Conservation (phyloP, 2,113 vertebrate species). For the Psilopsiagon aurifrons region DNA sequence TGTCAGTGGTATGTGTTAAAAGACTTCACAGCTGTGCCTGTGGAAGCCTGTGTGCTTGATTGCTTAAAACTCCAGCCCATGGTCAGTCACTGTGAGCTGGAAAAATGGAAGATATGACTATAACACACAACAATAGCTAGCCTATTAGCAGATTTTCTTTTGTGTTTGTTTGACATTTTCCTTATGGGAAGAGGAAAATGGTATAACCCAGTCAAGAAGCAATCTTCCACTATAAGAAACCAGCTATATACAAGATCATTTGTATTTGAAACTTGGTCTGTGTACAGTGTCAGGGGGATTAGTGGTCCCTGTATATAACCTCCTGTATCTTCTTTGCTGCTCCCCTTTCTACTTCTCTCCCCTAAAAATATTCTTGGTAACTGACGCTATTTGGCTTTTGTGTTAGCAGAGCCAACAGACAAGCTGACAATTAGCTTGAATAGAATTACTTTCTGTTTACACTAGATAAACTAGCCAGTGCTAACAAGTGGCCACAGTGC, state of each 20-base stretch:
- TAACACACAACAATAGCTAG: not conserved
- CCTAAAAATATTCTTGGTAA: constrained; percentile 28
- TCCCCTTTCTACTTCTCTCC: not conserved
- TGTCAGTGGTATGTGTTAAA: not conserved
- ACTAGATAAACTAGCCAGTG: not conserved
- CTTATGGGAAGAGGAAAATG: not conserved
- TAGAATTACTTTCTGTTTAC: constrained; percentile 62
- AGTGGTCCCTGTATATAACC: not conserved
- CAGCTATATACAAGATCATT: not conserved
- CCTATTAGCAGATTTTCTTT: not conserved
- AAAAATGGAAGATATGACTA: not conserved
- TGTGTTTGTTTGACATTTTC: not conserved
- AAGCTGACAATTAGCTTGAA: constrained; percentile 21
- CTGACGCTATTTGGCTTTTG: not conserved
- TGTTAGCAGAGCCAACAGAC: not conserved
- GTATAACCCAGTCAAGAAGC: not conserved
- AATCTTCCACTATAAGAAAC: not conserved
- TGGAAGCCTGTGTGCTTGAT: not conserved
- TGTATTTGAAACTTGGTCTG: not conserved
- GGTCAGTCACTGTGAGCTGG: not conserved
- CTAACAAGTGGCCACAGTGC: not conserved
- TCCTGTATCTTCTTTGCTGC: not conserved
- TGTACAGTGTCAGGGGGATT: not conserved
- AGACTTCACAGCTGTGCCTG: not conserved
- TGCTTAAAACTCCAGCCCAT: not conserved